Evolutionary conservation across 1,140 invertebrate species (phyloP).

Genomic region (Dysdera silvatica): DNA sequence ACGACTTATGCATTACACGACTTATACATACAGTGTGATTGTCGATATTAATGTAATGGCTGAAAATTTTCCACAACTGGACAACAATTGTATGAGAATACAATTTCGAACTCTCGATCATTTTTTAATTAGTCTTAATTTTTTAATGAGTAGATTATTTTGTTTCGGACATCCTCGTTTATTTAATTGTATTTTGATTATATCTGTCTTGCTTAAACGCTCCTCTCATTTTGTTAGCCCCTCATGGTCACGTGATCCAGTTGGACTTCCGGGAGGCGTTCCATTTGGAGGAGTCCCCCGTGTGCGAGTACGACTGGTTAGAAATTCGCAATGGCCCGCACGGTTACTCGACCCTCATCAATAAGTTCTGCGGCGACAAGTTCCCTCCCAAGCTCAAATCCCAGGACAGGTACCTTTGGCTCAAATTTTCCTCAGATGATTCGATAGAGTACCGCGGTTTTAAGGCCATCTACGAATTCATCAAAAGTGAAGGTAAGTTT

Average conservation of each 20-base stretch:
- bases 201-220: no score
- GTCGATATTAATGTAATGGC: no score
- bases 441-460: conserved; percentile 76
- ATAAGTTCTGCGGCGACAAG: conserved; percentile 62
- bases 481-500: conserved; percentile 44
- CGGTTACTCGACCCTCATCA: conserved; percentile 64
- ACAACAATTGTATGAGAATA: no score
- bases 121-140: no score
- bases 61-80: no score
- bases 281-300: conserved; percentile 61
- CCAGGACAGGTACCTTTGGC: conserved; percentile 66
- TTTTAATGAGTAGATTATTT: no score
- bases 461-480: conserved; percentile 62
- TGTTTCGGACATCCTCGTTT: no score
- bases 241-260: conserved; percentile 59
- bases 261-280: conserved; percentile 77
- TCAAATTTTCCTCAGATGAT: conserved; percentile 74
- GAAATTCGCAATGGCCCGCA: conserved; percentile 72
- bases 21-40: no score
- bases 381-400: conserved; percentile 71
- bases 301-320: conserved; percentile 73
- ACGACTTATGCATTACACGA: no score
- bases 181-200: no score
- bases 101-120: no score
- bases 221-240: no score